Conservation (phyloP, 2,888 invertebrate species). For the Dryocosmus kuriphilus region DNA sequence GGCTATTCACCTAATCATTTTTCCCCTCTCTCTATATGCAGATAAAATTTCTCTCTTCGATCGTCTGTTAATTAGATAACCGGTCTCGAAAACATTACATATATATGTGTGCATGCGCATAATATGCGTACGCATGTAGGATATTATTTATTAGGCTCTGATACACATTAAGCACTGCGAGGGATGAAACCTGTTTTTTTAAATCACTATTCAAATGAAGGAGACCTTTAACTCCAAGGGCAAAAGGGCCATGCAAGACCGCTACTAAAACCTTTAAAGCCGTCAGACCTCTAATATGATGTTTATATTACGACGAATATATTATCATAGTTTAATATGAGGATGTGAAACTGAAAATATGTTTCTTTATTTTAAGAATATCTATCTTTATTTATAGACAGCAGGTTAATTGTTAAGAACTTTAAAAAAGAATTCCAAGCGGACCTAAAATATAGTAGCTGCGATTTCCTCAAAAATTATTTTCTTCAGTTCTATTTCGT, state of each 20-base stretch:
- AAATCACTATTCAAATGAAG: neutral
- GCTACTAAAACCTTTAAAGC: neutral
- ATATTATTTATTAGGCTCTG: neutral
- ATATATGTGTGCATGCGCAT: constrained; percentile 5
- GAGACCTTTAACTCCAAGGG: neutral
- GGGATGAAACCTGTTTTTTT: too few species aligned
- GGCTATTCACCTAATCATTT: constrained; percentile 44
- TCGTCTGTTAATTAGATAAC: constrained; percentile 49
- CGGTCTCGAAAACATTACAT: constrained; percentile 43
- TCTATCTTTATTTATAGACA: too few species aligned
- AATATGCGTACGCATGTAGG: too few species aligned
- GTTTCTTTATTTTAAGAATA: too few species aligned
- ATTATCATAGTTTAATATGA: too few species aligned
- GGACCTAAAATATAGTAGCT: too few species aligned
- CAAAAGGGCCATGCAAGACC: neutral
- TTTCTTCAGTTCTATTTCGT: too few species aligned
- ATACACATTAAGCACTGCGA: neutral
- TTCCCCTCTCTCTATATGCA: constrained; percentile 3
- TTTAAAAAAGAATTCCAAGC: too few species aligned
- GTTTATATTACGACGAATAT: neutral
- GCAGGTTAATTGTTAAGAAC: too few species aligned
- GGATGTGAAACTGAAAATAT: too few species aligned
- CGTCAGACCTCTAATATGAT: neutral
- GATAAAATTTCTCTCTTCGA: constrained; percentile 41
- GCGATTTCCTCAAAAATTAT: too few species aligned